These are phyloP conservation scores for Drosophila meridiana DNA, from an alignment of 2,888 invertebrate genomes.

Conservation along the genomic window DNA sequence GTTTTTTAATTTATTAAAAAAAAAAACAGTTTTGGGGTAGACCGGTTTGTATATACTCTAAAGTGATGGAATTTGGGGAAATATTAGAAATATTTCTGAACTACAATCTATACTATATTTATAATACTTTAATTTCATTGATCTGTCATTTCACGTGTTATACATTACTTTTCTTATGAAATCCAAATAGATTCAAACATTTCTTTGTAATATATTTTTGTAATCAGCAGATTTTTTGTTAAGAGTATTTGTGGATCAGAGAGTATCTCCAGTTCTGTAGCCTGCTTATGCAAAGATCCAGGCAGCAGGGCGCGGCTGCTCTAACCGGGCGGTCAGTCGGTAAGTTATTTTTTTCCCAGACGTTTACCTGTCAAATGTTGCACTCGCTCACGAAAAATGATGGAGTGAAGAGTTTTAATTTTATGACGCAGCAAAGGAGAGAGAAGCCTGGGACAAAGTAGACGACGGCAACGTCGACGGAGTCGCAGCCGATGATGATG, in stretches of 20 bases:
- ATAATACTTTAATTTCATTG: not conserved
- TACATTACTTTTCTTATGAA: too few species aligned
- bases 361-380: conserved; percentile 83
- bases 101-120: not conserved
- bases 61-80: too few species aligned
- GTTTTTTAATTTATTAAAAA: not conserved
- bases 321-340: conserved; percentile 55
- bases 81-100: not conserved
- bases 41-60: not conserved
- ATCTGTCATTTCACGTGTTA: too few species aligned
- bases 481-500: conserved; percentile 56
- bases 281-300: conserved; percentile 30
- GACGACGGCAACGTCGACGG: conserved; percentile 17
- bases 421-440: conserved; percentile 82
- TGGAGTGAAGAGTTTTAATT: conserved; percentile 83
- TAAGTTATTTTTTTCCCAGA: conserved; percentile 62
- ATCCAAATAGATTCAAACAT: too few species aligned
- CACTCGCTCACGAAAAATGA: conserved; percentile 82
- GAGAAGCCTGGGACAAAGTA: conserved; percentile 29
- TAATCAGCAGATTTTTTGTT: not conserved
- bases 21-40: not conserved
- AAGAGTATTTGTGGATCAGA: conserved; percentile 7
- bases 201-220: not conserved
- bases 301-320: conserved; percentile 60
- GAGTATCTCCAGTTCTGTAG: conserved; percentile 38